A percentile compares a stretch with the other conserved stretches of the same genome.
These are phyloP conservation scores for Ophiodon elongatus DNA, from an alignment of 2,113 vertebrate species.

Conservation along the genomic window DNA sequence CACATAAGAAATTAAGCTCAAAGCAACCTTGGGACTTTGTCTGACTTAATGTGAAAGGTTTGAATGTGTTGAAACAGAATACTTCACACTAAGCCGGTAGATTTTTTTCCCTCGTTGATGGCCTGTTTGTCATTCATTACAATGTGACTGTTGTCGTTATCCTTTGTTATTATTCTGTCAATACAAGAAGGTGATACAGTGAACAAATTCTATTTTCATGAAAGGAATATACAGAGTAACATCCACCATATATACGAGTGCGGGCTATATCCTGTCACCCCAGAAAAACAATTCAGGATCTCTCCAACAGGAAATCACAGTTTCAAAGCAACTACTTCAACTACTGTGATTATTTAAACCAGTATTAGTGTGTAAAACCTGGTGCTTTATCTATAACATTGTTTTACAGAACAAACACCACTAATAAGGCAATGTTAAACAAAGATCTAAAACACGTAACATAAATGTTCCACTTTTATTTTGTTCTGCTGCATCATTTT, in stretches of 20 bases:
- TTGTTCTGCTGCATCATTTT: conserved; percentile 25
- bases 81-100: conserved; percentile 26
- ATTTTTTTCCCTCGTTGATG: conserved; percentile 20
- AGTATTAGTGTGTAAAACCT: conserved; percentile 30
- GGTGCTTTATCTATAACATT: conserved; percentile 17
- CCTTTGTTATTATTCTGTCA: conserved; percentile 8
- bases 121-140: conserved; percentile 32
- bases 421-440: conserved; percentile 18
- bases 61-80: conserved; percentile 55
- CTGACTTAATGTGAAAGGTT: conserved; percentile 73
- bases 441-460: background rate
- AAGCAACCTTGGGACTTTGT: conserved; percentile 39
- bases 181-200: conserved; percentile 26
- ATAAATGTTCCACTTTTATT: conserved; percentile 6
- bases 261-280: background rate
- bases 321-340: conserved; percentile 5
- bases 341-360: conserved; percentile 27
- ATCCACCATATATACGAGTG: background rate
- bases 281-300: background rate
- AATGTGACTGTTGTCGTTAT: conserved; percentile 29
- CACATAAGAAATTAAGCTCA: conserved; percentile 29
- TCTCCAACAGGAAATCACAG: conserved; percentile 4
- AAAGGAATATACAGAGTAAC: background rate
- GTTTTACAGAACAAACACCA: conserved; percentile 31
- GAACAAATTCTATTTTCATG: conserved; percentile 18